Evolutionary conservation across 1,140 invertebrate species (phyloP).

Genomic region (Achatina immaculata): DNA sequence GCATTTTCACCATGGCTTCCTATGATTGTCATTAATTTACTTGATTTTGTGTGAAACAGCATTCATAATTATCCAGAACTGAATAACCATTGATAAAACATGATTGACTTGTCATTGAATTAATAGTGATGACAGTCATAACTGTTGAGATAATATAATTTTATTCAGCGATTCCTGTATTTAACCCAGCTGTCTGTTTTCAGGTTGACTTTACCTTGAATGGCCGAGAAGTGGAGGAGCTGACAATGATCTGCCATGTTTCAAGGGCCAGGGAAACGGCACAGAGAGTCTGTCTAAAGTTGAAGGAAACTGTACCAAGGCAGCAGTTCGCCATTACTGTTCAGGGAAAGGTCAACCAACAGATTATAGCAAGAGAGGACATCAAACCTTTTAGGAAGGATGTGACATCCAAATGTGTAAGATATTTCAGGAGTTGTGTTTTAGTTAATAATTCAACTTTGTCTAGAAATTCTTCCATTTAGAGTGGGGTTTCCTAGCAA

Average conservation of each 20-base stretch:
- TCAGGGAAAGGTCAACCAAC: constrained; percentile 86
- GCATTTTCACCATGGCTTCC: too few relatives aligned
- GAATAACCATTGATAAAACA: too few relatives aligned
- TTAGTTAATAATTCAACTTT: not conserved
- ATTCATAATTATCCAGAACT: too few relatives aligned
- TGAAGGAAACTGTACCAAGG: constrained; percentile 90
- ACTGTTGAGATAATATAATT: too few relatives aligned
- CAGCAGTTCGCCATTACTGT: constrained; percentile 90
- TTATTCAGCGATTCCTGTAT: too few relatives aligned
- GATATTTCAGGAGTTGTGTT: constrained; percentile 58
- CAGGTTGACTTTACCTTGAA: constrained; percentile 87
- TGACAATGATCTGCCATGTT: constrained; percentile 85
- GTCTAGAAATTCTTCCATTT: not conserved
- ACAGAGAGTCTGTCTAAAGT: constrained; percentile 80
- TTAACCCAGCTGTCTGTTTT: constrained; percentile 50
- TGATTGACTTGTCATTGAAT: too few relatives aligned
- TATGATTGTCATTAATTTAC: too few relatives aligned
- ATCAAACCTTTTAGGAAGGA: constrained; percentile 91
- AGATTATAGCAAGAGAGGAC: constrained; percentile 88
- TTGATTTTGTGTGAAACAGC: too few relatives aligned
- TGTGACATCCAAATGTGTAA: constrained; percentile 92
- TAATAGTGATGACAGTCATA: too few relatives aligned
- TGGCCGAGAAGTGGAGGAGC: constrained; percentile 85
- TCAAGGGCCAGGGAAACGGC: constrained; percentile 79
- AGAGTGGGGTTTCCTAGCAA: too few relatives aligned